A percentile compares a stretch with the other conserved stretches of the same genome.
These are phyloP conservation scores for Oncorhynchus clarkii DNA, from an alignment of 2,113 vertebrate genomes.

Conservation along the genomic window DNA sequence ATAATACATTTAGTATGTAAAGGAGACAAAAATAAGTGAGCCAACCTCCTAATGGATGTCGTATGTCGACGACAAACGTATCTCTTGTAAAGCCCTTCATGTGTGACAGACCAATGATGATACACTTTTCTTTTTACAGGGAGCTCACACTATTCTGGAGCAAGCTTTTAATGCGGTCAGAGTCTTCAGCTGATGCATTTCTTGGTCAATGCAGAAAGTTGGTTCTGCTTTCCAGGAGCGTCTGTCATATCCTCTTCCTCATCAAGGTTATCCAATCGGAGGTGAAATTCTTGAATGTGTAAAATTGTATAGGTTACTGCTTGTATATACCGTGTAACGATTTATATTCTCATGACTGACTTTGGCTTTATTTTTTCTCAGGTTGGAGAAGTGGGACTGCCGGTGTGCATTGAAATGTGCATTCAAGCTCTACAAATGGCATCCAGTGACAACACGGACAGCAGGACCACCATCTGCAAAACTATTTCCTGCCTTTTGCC, in stretches of 20 bases:
- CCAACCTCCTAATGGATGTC: too few species aligned
- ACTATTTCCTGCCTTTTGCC: slow-evolving; percentile 97
- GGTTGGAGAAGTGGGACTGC: slow-evolving; percentile 93
- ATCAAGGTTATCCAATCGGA: slow-evolving; percentile 99
- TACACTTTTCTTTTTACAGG: slow-evolving; percentile 68
- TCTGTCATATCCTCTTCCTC: slow-evolving; percentile 98
- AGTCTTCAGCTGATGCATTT: slow-evolving; percentile 89
- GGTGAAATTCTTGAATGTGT: slow-evolving; percentile 70
- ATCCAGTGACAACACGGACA: slow-evolving; percentile 85
- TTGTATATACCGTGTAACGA: not conserved
- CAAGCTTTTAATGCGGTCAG: slow-evolving; percentile 94
- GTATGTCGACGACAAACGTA: too few species aligned
- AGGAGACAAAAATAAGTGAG: too few species aligned
- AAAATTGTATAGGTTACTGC: not conserved
- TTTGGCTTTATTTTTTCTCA: slow-evolving; percentile 55
- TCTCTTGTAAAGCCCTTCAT: too few species aligned
- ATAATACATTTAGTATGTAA: too few species aligned
- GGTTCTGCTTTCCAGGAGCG: slow-evolving; percentile 92
- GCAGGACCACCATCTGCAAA: slow-evolving; percentile 97
- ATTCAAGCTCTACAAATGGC: slow-evolving; percentile 96
- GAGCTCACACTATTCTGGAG: slow-evolving; percentile 99
- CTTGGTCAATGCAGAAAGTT: slow-evolving; percentile 92
- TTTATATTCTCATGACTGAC: not conserved
- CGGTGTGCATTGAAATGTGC: slow-evolving; percentile 95
- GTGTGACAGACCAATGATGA: too few species aligned